phyloP scores from a whole-genome alignment of 2,113 vertebrate genomes.

The Gracilinanus agilis region DNA sequence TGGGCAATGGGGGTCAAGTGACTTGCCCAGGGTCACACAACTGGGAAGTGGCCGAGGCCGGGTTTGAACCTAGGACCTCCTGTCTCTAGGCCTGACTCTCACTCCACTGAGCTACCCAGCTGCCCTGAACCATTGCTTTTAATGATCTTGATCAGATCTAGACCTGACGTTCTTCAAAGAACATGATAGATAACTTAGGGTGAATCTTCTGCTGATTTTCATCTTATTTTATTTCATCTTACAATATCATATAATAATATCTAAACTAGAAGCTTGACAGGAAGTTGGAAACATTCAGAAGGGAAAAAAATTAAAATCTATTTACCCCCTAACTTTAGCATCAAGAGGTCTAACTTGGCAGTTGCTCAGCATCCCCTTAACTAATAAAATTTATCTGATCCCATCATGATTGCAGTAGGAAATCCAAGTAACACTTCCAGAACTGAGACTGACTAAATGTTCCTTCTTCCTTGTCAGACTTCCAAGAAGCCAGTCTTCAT shows the following conservation, averaged over 20 bases:
- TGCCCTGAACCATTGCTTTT: conserved; percentile 50
- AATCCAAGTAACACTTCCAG: not conserved
- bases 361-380: not conserved
- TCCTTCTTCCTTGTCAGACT: not conserved
- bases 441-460: not conserved
- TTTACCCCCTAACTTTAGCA: conserved; percentile 32
- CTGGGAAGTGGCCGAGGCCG: too few relatives aligned
- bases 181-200: conserved; percentile 50
- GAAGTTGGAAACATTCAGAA: conserved; percentile 48
- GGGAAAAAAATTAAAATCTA: conserved; percentile 12
- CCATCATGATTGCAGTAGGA: not conserved
- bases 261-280: too few relatives aligned
- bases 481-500: not conserved
- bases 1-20: too few relatives aligned
- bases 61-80: too few relatives aligned
- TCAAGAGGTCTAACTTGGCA: not conserved
- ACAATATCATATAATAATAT: conserved; percentile 31
- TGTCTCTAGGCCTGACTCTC: too few relatives aligned
- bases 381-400: not conserved
- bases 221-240: conserved; percentile 59
- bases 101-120: too few relatives aligned
- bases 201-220: conserved; percentile 33
- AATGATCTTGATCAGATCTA: conserved; percentile 38
- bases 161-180: conserved; percentile 59
- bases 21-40: too few relatives aligned